Evolutionary conservation across 2,888 invertebrate genomes (phyloP), one percentile per base, ranked within the genome.

Genomic region (Apotomis capreana): DNA sequence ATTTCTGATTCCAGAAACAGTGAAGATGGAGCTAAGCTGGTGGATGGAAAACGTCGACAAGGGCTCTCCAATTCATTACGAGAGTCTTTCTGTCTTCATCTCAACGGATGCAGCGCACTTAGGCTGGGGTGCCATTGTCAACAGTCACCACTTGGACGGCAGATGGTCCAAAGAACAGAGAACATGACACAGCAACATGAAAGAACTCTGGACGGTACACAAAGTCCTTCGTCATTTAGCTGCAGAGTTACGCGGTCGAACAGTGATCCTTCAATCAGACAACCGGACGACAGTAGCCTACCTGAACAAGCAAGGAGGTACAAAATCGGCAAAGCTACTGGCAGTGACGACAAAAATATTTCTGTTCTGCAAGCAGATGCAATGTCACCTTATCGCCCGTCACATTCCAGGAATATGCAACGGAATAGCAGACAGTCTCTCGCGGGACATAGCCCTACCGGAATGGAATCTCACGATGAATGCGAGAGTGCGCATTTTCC

Each of bases 141-240:
- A 64, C 44, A 9, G 15, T 3, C 8, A 13, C 4, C 54, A 54
- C 3, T 10, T 64, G 12, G 13, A 12, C 15, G 55, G 44, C 9
- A 9, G 5, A 12, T 10, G 10, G 6, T 9, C 15, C 15, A 26
- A 57, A 13, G 26, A 3, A 5, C 55, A 64, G 44, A 37, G 26
- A 44, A 15, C 15, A 15, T 64, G 64, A 55, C 64, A 55, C 64
- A 55, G 44, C 64, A 64, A 64, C 44, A 12, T 55, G 8, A 64
- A 64, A 15, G 44, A 64, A 26, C 55, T 64, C n/a, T 54, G 54
- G 40, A 40, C 64, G 1, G 36, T 64, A 15, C 15, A 15, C 64
- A 12, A 64, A 8, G 55, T 12, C 4, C 44, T 64, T 12, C 9
- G 3, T 37, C 5, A 10, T 10, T 5, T 10, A 5, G 15, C 10